Evolutionary conservation across 2,113 vertebrate genomes (phyloP), one percentile per base, ranked within the genome.

Genomic region (Tinamus guttatus): DNA sequence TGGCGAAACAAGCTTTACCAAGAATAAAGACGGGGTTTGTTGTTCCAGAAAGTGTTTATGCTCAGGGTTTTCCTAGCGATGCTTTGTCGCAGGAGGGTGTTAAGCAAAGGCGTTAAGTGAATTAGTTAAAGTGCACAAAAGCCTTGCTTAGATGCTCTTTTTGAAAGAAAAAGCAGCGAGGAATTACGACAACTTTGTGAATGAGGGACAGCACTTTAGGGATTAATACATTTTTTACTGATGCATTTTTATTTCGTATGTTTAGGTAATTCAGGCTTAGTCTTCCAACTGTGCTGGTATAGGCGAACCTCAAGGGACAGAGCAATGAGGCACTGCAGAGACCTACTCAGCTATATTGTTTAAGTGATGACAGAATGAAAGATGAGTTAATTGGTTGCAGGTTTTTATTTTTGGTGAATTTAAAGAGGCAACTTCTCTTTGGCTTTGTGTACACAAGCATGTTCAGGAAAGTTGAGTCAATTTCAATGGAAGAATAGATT

Each of bases 321-420:
- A 74, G 59, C 59, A 83, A 59, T 19, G 14, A 92, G 85, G 82
- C 93, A 64, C 58, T 78, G 76, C 41, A 86, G 85, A 81, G 87
- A 68, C 64, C 45, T 89, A 77, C 87, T 94, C 85, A 90, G 7
- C 63, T 93, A 14, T 90, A 93, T 94, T 97, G 93, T 94, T 63
- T 81, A 81, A 91, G 85, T 81, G 95, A 70, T 86, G 95, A 95
- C 92, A 96, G 77, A 67, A 93, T 94, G 92, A 94, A 91, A 91
- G 82, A 94, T 91, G 95, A 91, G 58, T 73, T 97, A 93, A 95
- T 95, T 94, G 87, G 89, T 36, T 71, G 91, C 95, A 97, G 93
- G 82, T 68, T 68, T 92, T 95, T 95, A 87, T 94, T 96, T 95
- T 78, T 93, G 73, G 82, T 81, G 94, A 83, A 56, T 93, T 71